These are phyloP conservation scores for Drosophila robusta DNA, from an alignment of 2,888 invertebrate genomes.

Conservation along the genomic window DNA sequence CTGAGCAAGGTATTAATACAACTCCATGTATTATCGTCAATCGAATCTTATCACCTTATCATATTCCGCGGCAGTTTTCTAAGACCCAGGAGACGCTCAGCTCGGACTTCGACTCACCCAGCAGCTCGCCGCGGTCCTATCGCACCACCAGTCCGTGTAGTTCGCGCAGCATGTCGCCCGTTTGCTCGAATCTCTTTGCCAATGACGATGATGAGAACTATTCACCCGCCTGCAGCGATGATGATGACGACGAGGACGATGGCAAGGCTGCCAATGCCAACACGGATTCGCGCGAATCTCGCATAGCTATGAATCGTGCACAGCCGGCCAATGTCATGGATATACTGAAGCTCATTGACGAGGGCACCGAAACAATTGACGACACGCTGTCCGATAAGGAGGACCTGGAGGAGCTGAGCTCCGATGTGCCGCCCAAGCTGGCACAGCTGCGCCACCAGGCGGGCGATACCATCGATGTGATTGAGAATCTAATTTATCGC, in stretches of 20 bases:
- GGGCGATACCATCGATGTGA: conserved; percentile 80
- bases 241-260: conserved; percentile 82
- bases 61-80: conserved; percentile 53
- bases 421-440: conserved; percentile 77
- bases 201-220: conserved; percentile 82
- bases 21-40: not conserved
- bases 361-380: conserved; percentile 78
- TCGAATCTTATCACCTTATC: not conserved
- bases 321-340: conserved; percentile 72
- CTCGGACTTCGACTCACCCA: conserved; percentile 83
- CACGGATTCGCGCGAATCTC: conserved; percentile 56
- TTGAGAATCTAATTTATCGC: conserved; percentile 83
- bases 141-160: conserved; percentile 84
- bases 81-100: conserved; percentile 75
- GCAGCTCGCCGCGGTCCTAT: conserved; percentile 82
- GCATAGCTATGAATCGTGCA: conserved; percentile 59
- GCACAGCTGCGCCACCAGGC: conserved; percentile 62
- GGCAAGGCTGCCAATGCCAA: conserved; percentile 26
- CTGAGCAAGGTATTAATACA: conserved; percentile 70
- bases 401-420: conserved; percentile 81
- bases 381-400: conserved; percentile 83
- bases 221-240: conserved; percentile 85
- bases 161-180: conserved; percentile 84
- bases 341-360: conserved; percentile 82
- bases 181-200: conserved; percentile 66